Conservation (phyloP, 23 tunicate species). For the Corella eumyota region DNA sequence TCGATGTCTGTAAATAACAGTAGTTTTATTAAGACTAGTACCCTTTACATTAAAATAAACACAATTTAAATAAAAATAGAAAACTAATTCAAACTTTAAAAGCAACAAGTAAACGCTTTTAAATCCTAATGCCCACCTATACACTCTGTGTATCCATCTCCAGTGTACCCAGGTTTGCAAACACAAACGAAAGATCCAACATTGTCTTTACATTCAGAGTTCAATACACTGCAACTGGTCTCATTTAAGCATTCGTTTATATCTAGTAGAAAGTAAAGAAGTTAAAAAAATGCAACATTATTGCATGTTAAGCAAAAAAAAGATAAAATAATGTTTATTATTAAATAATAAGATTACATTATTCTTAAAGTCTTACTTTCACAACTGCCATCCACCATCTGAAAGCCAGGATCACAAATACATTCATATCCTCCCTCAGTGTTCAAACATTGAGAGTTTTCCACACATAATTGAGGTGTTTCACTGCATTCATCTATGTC, state of each 20-base stretch:
- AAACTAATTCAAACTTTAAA: background rate
- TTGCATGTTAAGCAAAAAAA: too few relatives aligned
- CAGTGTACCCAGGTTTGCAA: slow-evolving; percentile 33
- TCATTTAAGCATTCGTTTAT: slow-evolving; percentile 39
- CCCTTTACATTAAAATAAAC: background rate
- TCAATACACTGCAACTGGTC: slow-evolving; percentile 6
- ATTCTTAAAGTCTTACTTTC: too few relatives aligned
- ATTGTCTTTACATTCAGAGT: slow-evolving; percentile 28
- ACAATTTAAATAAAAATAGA: too few relatives aligned
- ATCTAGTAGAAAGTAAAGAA: too few relatives aligned
- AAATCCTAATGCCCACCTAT: slow-evolving; percentile 3
- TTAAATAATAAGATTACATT: too few relatives aligned
- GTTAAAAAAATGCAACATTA: too few relatives aligned
- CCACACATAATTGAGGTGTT: slow-evolving; percentile 1
- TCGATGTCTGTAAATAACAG: slow-evolving; percentile 10
- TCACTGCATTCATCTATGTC: slow-evolving; percentile 39
- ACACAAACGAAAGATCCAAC: slow-evolving; percentile 28
- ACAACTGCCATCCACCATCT: slow-evolving; percentile 9
- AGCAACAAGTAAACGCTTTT: background rate
- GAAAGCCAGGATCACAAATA: slow-evolving; percentile 7
- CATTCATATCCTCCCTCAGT: slow-evolving; percentile 15
- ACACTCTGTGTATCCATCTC: slow-evolving; percentile 22
- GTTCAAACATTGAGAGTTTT: slow-evolving; percentile 10
- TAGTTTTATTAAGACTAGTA: background rate
- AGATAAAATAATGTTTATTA: too few relatives aligned